Conservation (phyloP, 2,797 vertebrate species). For the Labroides dimidiatus region DNA sequence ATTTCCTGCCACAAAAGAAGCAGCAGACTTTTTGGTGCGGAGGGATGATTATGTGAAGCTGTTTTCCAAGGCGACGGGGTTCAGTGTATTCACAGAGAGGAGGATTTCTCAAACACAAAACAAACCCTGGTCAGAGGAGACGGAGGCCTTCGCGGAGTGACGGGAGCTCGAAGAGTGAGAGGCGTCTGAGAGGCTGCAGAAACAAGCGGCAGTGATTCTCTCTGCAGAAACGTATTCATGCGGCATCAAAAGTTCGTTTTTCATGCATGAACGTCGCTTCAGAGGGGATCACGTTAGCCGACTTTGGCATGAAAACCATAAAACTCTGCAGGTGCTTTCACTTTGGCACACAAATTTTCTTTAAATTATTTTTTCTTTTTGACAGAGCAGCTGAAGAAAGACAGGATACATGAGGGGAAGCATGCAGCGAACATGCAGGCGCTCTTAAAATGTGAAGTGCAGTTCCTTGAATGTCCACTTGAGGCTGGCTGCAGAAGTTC, state of each 20-base stretch:
- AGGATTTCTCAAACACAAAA: not conserved
- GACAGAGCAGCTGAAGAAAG: too few species aligned
- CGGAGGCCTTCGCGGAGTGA: not conserved
- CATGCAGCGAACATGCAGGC: too few species aligned
- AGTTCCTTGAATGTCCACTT: too few species aligned
- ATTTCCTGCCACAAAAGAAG: not conserved
- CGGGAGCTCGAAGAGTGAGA: not conserved
- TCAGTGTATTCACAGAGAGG: not conserved
- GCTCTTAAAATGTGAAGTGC: too few species aligned
- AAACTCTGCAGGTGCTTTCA: too few species aligned
- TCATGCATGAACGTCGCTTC: not conserved
- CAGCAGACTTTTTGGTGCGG: not conserved
- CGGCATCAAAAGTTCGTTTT: not conserved
- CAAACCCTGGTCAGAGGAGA: slow-evolving; percentile 1
- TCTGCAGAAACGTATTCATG: not conserved
- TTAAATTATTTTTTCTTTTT: too few species aligned
- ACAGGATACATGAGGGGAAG: too few species aligned
- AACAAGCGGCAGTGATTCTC: not conserved
- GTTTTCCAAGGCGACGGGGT: not conserved
- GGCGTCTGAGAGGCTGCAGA: not conserved
- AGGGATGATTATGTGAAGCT: slow-evolving; percentile 6
- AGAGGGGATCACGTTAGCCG: not conserved
- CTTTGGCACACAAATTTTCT: too few species aligned
- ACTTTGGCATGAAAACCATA: too few species aligned
- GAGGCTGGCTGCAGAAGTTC: too few species aligned